phyloP scores from a whole-genome alignment of 2,797 vertebrate species.

The Graptemys geographica region DNA sequence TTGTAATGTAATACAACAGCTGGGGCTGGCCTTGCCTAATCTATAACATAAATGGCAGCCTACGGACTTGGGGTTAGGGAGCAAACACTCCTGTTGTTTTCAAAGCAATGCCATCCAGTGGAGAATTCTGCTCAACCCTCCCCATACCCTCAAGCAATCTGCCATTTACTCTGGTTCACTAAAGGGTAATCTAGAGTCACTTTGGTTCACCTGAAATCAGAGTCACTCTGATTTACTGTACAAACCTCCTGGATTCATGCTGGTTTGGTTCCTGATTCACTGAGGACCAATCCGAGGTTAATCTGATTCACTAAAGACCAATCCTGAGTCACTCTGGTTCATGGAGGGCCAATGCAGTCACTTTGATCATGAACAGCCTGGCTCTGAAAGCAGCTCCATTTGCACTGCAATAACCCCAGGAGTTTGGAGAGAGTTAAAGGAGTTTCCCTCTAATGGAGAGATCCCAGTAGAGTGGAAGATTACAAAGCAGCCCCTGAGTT shows the following conservation, averaged over 20 bases:
- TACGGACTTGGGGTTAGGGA: neutral
- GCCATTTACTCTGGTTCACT: conserved; percentile 31
- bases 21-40: conserved; percentile 33
- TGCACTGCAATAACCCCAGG: neutral
- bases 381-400: conserved; percentile 51
- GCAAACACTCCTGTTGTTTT: neutral
- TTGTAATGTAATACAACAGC: neutral
- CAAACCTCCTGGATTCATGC: conserved; percentile 60
- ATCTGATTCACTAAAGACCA: neutral
- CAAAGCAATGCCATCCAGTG: conserved; percentile 25
- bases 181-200: conserved; percentile 31
- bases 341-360: conserved; percentile 30
- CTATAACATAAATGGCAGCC: neutral
- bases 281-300: conserved; percentile 49
- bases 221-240: conserved; percentile 29
- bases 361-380: conserved; percentile 41
- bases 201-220: conserved; percentile 27
- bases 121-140: conserved; percentile 17
- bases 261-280: conserved; percentile 49
- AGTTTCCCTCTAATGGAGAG: conserved; percentile 35
- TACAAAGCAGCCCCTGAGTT: conserved; percentile 56
- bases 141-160: conserved; percentile 1
- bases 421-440: conserved; percentile 37
- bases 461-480: conserved; percentile 66
- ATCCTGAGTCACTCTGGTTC: conserved; percentile 9